A percentile compares a stretch with the other conserved stretches of the same genome.
phyloP scores from a whole-genome alignment of 37 sponge, comb jelly and placozoan genomes.

The Oscarella lobularis region DNA sequence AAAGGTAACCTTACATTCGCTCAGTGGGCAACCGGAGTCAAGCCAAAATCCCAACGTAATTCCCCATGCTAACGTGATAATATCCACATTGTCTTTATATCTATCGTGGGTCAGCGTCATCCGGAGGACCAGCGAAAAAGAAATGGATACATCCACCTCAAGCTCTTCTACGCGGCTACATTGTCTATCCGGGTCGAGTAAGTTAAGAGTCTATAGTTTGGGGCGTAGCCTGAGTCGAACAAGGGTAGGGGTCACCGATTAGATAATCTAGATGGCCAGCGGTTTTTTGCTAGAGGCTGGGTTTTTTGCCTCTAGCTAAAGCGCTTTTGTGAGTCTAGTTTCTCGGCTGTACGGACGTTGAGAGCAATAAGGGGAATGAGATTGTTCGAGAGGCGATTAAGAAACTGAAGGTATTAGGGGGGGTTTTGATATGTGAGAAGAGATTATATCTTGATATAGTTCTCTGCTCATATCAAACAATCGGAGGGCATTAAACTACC shows the following conservation, averaged over 20 bases:
- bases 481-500: conserved; percentile 1
- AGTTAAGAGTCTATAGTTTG: not conserved
- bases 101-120: no score
- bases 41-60: not conserved
- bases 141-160: not conserved
- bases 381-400: not conserved
- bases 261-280: no score
- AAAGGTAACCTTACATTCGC: not conserved
- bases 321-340: no score
- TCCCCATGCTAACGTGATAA: no score
- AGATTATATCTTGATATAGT: not conserved
- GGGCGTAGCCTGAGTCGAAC: no score
- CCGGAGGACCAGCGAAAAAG: not conserved
- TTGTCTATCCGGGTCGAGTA: not conserved
- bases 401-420: not conserved
- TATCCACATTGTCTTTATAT: no score
- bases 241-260: no score
- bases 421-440: no score
- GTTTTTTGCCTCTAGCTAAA: no score
- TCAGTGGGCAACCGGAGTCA: not conserved
- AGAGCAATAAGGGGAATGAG: not conserved
- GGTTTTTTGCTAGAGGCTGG: no score
- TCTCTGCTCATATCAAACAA: not conserved
- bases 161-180: not conserved
- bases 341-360: not conserved